Evolutionary conservation across 2,113 vertebrate genomes (phyloP), one percentile per base, ranked within the genome.

Genomic region (Vulpes vulpes): DNA sequence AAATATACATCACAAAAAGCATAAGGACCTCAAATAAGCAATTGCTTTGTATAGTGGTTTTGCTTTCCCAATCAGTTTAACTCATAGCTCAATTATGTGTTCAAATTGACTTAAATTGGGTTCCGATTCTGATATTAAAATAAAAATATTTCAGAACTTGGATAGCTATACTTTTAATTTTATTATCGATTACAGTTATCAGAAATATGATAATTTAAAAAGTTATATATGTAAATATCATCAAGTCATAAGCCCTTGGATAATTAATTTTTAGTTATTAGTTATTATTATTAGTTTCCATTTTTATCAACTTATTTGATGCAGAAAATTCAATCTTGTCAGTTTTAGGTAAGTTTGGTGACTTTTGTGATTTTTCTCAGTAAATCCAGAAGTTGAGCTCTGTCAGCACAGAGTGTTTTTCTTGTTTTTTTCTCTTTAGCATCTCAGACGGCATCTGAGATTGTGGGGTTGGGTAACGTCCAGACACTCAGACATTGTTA

Each of bases 131-230:
- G 23, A 38, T 80, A 85, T 19, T 91, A 82, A 64, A 60, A 23
- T 35, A 71, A 93, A 93, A 94, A 62, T 11, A 57, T 80, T 51
- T 86, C 49, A 86, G 59, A 80, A 73, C 57, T 81, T 90, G 65
- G 51, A n/a, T 38, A 74, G 81, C 19, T 6, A 49, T 55, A 51
- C 3, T 86, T 84, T 93, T 30, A 88, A 73, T 80, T 91, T 64
- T 60, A 64, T 43, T 27, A 43, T 64, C 23, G 22, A 81, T 86
- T 86, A 30, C 1, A 78, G 25, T 78, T 59, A 10, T 55, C 25
- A 62, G 38, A 91, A 69, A 78, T 88, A 67, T 59, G 20, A 67
- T 76, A 14, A 53, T 55, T 88, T 88, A 67, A 11, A 55, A 83
- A 65, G 15, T 59, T 86, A 62, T 32, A n/a, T 69, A 32, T 55